These are phyloP conservation scores for Sinocyclocheilus anshuiensis DNA, from an alignment of 2,113 vertebrate genomes.

Conservation along the genomic window DNA sequence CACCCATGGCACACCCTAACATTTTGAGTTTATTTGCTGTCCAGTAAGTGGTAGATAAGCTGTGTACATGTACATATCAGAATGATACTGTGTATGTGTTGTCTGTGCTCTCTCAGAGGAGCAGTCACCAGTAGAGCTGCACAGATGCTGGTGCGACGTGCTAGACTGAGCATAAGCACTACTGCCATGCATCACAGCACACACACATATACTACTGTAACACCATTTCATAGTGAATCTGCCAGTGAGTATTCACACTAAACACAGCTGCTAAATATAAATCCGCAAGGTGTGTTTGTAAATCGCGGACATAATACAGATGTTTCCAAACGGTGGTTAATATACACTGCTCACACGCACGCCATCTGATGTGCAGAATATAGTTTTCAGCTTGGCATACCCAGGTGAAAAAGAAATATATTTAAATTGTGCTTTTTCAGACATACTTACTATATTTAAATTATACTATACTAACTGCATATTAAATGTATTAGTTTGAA, in stretches of 20 bases:
- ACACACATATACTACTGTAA: conserved; percentile 29
- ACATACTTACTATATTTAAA: too few species aligned
- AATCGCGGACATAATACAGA: background rate
- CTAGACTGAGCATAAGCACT: conserved; percentile 61
- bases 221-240: conserved; percentile 9
- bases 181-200: conserved; percentile 46
- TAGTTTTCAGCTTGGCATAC: background rate
- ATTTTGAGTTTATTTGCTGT: background rate
- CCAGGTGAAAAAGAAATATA: too few species aligned
- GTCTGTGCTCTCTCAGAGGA: conserved; percentile 43
- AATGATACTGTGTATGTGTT: background rate
- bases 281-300: conserved; percentile 5
- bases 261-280: conserved; percentile 20
- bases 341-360: background rate
- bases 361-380: conserved; percentile 5
- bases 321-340: background rate
- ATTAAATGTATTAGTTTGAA: too few species aligned
- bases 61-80: conserved; percentile 2
- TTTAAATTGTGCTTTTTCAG: too few species aligned
- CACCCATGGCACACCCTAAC: background rate
- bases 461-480: too few species aligned
- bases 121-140: conserved; percentile 57
- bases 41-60: conserved; percentile 10
- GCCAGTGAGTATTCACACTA: conserved; percentile 41
- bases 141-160: conserved; percentile 60